Base-by-base conservation (phyloP, 2,888 invertebrate species). In the Hyalella azteca region DNA sequence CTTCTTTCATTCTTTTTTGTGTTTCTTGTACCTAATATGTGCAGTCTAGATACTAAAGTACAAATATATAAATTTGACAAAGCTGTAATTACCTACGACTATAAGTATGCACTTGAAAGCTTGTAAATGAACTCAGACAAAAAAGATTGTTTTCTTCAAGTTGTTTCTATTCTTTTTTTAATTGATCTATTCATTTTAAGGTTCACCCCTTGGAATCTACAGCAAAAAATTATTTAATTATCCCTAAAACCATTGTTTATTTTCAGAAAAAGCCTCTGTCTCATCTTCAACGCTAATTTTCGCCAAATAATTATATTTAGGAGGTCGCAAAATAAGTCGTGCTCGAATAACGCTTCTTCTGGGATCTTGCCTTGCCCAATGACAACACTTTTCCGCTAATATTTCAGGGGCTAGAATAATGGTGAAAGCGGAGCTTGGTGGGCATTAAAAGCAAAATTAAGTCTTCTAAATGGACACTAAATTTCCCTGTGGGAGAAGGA, bases 401-500 rank as follows among this genome's bases (percentile, higher is more conserved):
- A 60, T 60, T 60, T 36, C 60, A 36, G 60, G 60, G 60, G 7
- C 36, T 4, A 60, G 60, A 60, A 36, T 60, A 36, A 60, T 60
- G 60, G 60, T 36, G 60, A 60, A 60, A 60, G 60, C 19, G 29
- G 60, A 60, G 60, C 36, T 60, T 60, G 60, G 29, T 36, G 32
- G 29, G 60, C 60, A 60, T 60, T 60, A 60, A 60, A 60, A 60
- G 60, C 22, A 29, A 60, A 60, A 60, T 60, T 60, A 60, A 60
- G 60, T 29, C 32, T 32, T 60, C 60, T 60, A 60, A 60, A 60
- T 60, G 60, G 60, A 32, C 60, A n/a, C 29, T 60, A 60, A 60
- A 60, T 60, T 60, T 36, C 15, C 26, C 60, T 60, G 60, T 36
- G 60, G 60, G 7, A 26, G 60, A 60, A 29, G 36, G 60, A 60